Evolutionary conservation across 2,113 vertebrate species (phyloP), one percentile per base, ranked within the genome.

Genomic region (Triplophysa rosa): DNA sequence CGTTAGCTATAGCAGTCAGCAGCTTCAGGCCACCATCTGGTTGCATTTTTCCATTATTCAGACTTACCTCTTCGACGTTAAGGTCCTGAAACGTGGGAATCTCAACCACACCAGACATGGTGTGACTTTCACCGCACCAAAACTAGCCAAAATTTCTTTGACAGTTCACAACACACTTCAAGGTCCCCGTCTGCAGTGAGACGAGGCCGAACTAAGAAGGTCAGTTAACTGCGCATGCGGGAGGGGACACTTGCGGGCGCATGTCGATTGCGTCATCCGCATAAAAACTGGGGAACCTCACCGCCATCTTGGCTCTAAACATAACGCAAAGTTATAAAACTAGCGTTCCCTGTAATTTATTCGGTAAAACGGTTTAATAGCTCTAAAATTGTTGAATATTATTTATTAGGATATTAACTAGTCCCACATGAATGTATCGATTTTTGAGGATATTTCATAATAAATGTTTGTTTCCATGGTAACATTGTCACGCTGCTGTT

Each of bases 21-120:
- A 61, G 70, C 70, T 59, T 40, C 4, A 61, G 54, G 23, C 23
- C 24, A 45, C 23, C 40, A 12, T 2, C 58, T 47, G 54, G 2
- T 12, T 33, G 8, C 0, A 24, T 65, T 24, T 72, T 42, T 7
- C 13, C 14, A 6, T 26, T 23, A 10, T 68, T 54, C 17, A 71
- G 19, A 77, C 94, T 94, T 89, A 98, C 96, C 94, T 99, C 96
- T 11, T 89, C 92, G 80, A 97, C 95, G 1, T 91, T 94, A 66
- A 99, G 92, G 73, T 99, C 96, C 87, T 96, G 89, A 77, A 92
- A 13, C 2, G 92, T 58, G 3, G 97, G 97, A 9, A 98, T 19
- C 19, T 93, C 91, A 85, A 93, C 37, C 33, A 87, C 84, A 1
- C 88, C 87, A 21, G 96, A 89, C 96, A 98, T 98, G 87, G 86